Conservation (phyloP, 2,888 invertebrate species). For the Caradrina kadenii region DNA sequence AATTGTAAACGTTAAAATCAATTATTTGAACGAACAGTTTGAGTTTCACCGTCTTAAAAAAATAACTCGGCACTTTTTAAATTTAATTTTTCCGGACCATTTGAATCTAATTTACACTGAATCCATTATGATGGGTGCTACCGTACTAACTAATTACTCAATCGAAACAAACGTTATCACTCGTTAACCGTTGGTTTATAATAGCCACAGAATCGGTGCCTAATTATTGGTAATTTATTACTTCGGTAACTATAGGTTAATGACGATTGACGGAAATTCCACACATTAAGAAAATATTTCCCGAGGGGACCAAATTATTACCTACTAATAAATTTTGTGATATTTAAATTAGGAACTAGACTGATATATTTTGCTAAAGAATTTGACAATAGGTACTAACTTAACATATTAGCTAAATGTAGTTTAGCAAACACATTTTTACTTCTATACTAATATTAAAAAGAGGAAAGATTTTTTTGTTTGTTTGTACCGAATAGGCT, state of each 20-base stretch:
- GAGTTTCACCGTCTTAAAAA: not conserved
- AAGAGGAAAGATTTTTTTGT: too few relatives aligned
- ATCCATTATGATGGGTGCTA: not conserved
- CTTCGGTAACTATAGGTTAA: slow-evolving; percentile 19
- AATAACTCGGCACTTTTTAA: not conserved
- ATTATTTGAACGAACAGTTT: not conserved
- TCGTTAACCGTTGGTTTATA: not conserved
- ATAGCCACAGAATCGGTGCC: slow-evolving; percentile 6
- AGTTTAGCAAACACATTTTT: too few relatives aligned
- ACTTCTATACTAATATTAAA: too few relatives aligned
- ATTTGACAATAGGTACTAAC: not conserved
- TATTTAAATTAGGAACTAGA: not conserved
- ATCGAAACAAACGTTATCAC: slow-evolving; percentile 9
- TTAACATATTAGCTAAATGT: not conserved
- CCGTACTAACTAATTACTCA: slow-evolving; percentile 16
- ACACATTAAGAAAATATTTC: slow-evolving; percentile 21
- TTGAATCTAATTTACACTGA: slow-evolving; percentile 11
- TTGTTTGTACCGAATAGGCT: too few relatives aligned
- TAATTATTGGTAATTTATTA: slow-evolving; percentile 11
- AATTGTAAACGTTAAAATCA: not conserved
- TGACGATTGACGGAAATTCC: slow-evolving; percentile 29
- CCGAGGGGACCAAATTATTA: not conserved
- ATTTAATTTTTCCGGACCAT: not conserved
- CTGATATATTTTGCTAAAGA: not conserved
- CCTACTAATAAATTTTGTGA: not conserved